phyloP scores from a whole-genome alignment of 2,797 vertebrate species.

The Peromyscus eremicus region DNA sequence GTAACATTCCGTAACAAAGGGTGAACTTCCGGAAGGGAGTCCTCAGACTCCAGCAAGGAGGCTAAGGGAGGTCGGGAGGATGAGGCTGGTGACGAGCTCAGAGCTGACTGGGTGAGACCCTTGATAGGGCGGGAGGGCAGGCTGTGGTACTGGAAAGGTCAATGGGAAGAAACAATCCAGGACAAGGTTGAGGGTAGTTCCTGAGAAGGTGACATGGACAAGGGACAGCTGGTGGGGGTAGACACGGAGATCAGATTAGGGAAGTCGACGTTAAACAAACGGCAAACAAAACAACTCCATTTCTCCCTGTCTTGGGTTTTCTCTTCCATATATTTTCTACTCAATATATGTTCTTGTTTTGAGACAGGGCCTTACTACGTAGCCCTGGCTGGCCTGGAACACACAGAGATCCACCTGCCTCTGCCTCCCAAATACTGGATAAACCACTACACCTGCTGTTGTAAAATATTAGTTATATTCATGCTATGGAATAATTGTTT shows the following conservation, averaged over 20 bases:
- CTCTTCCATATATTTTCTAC: background rate
- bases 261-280: background rate
- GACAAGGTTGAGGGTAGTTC: background rate
- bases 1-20: background rate
- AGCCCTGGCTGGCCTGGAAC: background rate
- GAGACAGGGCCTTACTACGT: background rate
- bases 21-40: background rate
- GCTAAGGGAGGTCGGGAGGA: background rate
- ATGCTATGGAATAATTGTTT: too few species aligned
- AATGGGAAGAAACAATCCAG: too few species aligned
- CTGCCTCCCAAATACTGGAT: too few species aligned
- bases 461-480: too few species aligned
- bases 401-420: background rate
- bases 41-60: background rate
- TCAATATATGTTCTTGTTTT: background rate
- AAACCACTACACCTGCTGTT: background rate
- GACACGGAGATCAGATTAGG: background rate
- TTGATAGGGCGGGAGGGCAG: background rate
- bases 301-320: background rate
- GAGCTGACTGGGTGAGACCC: background rate
- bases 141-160: background rate
- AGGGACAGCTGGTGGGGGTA: background rate
- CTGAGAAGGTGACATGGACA: background rate
- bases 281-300: background rate
- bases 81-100: rapidly evolving